Percentiles rank a stretch among this genome's conserved stretches.
Conservation (phyloP, 2,113 vertebrate genomes). For the Microtus montanus region DNA sequence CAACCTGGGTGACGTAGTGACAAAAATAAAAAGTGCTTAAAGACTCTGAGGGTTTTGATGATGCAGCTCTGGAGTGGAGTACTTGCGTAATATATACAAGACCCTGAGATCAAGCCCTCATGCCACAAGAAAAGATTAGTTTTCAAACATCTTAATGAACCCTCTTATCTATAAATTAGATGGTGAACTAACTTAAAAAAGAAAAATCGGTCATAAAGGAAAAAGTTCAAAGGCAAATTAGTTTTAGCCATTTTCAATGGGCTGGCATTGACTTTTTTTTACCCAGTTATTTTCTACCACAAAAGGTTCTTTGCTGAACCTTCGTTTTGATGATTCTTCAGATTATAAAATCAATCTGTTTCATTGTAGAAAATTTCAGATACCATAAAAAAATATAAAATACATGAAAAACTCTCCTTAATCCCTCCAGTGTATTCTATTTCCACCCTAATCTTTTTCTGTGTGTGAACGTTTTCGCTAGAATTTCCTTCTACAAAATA, state of each 20-base stretch:
- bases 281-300: conserved; percentile 46
- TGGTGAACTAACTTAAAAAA: conserved; percentile 11
- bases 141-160: conserved; percentile 37
- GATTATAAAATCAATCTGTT: conserved; percentile 17
- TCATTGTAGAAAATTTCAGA: conserved; percentile 27
- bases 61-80: neutral
- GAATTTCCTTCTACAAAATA: conserved; percentile 32
- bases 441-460: conserved; percentile 24
- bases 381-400: conserved; percentile 39
- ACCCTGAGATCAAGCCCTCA: neutral
- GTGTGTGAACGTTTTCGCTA: neutral
- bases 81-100: neutral
- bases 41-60: no score
- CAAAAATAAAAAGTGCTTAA: neutral
- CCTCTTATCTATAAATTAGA: conserved; percentile 41
- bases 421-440: neutral
- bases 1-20: neutral
- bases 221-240: conserved; percentile 47
- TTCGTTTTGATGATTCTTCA: conserved; percentile 42
- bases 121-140: neutral
- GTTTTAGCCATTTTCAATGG: conserved; percentile 31
- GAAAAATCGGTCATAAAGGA: neutral
- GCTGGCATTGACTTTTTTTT: conserved; percentile 14
- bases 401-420: conserved; percentile 41
- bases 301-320: conserved; percentile 36